Base-by-base conservation (phyloP, 2,113 vertebrate species). In the Odocoileus hemionus region DNA sequence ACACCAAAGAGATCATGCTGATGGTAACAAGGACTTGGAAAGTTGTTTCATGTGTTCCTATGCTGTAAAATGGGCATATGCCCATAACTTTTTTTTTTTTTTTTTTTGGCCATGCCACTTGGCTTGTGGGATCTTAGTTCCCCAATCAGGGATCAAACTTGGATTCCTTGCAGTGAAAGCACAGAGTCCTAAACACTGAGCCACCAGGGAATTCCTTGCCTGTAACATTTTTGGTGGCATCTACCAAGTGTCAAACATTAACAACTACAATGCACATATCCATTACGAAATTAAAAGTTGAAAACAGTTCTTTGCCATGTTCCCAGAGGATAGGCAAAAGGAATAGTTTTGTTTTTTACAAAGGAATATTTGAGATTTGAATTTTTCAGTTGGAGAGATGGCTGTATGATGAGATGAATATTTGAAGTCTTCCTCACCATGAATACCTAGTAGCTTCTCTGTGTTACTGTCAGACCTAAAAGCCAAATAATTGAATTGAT, bases 331-430 rank as follows among this genome's bases (percentile, higher is more conserved):
- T 86, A 86, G 12, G 33, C 25, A 88, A 88, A 50, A 57, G 50
- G 36, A 96, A 67, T 84, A 19, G 36, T 60, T 96, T 88, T 52
- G n/a, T 28, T 52, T 17, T 70, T 64, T 33, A 92, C 67, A 80
- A 90, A 79, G 47, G 23, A 97, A 45, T 84, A 58, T 87, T 90
- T 92, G 78, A 94, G 43, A 33, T 86, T 88, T 25, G 16, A 70
- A 80, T 87, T 39, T 67, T 95, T 92, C 67, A 83, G 12, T 96
- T 95, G 67, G 70, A 92, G 21, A 88, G 79, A 95, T 87, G 33
- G 45, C 67, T 93, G 1, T 60, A 47, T 84, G 50, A 47, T 88
- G 86, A 89, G 16, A 28, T 97, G 43, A 79, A 26, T 97, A 57
- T 97, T 52, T 93, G 52, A 95, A 93, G 15, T 60, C 47, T 11